Conservation (phyloP, 2,888 invertebrate species). For the Teinopalpus imperialis region DNA sequence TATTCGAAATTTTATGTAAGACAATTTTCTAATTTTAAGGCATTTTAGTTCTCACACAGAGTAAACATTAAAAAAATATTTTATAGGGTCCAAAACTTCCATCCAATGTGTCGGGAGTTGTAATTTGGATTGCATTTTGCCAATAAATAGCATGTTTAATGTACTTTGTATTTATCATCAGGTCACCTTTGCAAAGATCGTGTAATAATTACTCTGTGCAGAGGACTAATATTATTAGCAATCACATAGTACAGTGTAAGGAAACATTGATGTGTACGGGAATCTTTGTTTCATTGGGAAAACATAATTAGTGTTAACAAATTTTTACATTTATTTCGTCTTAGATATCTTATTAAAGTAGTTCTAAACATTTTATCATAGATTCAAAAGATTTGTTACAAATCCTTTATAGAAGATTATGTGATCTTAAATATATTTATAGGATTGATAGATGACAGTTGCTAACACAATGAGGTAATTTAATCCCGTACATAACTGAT, state of each 20-base stretch:
- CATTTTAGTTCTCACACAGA: conserved; percentile 62
- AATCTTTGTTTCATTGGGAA: conserved; percentile 75
- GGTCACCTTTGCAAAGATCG: background rate
- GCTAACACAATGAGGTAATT: conserved; percentile 73
- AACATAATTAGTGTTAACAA: conserved; percentile 71
- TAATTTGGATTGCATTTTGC: conserved; percentile 62
- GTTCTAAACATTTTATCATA: conserved; percentile 2
- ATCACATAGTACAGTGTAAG: conserved; percentile 52
- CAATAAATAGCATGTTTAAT: conserved; percentile 60
- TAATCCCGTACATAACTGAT: conserved; percentile 71
- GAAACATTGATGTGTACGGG: conserved; percentile 79
- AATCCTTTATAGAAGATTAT: conserved; percentile 57
- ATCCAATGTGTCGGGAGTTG: conserved; percentile 68
- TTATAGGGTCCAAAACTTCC: conserved; percentile 78
- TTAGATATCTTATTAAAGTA: conserved; percentile 35
- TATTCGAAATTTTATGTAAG: conserved; percentile 62
- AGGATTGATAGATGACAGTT: conserved; percentile 66
- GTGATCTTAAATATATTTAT: conserved; percentile 77
- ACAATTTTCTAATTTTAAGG: conserved; percentile 48
- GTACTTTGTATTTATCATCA: conserved; percentile 45
- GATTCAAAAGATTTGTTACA: conserved; percentile 34
- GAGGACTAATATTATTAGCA: conserved; percentile 36
- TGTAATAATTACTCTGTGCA: conserved; percentile 64
- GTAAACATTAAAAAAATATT: conserved; percentile 62
- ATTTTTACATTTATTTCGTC: conserved; percentile 35